Conservation (phyloP, 2,113 vertebrate species). For the Phyllopteryx taeniolatus region DNA sequence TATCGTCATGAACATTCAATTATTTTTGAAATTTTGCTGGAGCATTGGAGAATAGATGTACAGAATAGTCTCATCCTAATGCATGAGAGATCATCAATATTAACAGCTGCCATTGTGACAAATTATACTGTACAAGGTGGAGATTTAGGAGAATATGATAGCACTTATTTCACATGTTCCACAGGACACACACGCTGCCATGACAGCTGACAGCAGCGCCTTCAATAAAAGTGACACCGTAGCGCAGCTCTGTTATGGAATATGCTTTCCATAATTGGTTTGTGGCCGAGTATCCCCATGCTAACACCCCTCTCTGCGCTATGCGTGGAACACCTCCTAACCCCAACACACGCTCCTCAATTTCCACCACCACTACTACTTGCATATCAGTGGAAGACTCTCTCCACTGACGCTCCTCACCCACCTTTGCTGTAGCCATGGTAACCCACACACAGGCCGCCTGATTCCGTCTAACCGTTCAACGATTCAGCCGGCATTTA, state of each 20-base stretch:
- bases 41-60: neutral
- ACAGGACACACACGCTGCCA: neutral
- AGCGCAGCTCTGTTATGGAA: constrained; percentile 19
- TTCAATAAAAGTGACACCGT: neutral
- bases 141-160: neutral
- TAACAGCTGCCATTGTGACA: neutral
- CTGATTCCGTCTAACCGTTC: constrained; percentile 49
- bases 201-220: neutral
- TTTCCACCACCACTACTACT: constrained; percentile 5
- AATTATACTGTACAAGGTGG: neutral
- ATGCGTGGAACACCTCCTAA: neutral
- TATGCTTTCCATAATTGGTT: constrained; percentile 46
- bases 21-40: too few species aligned
- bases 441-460: constrained; percentile 54
- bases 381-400: constrained; percentile 54
- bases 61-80: neutral
- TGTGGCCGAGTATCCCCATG: constrained; percentile 45
- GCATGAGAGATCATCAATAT: neutral
- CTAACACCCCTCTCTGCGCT: neutral
- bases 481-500: constrained; percentile 20
- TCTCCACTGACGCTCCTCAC: constrained; percentile 49
- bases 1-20: too few species aligned
- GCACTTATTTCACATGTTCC: neutral
- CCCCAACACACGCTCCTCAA: constrained; percentile 6
- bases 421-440: constrained; percentile 58